Percentiles rank a stretch among this genome's conserved stretches.
phyloP scores from a whole-genome alignment of 2,888 invertebrate genomes.

The Automeris io region DNA sequence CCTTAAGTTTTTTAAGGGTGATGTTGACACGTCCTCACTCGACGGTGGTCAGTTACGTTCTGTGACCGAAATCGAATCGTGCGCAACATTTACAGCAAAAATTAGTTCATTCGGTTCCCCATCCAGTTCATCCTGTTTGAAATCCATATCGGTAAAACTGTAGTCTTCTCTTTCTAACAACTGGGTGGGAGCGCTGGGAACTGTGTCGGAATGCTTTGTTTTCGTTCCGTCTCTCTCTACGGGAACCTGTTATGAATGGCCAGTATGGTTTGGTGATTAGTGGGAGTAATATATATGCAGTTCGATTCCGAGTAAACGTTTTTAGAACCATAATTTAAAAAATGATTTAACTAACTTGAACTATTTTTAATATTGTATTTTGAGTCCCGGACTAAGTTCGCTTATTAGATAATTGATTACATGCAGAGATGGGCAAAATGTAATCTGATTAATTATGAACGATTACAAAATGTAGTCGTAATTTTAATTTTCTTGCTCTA shows the following conservation, averaged over 20 bases:
- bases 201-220: conserved; percentile 75
- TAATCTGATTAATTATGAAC: too few relatives aligned
- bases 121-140: conserved; percentile 44
- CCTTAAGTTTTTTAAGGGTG: not conserved
- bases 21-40: conserved; percentile 30
- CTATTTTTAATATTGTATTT: too few relatives aligned
- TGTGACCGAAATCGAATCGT: conserved; percentile 35
- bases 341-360: too few relatives aligned
- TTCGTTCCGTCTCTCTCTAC: conserved; percentile 63
- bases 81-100: conserved; percentile 48
- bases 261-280: conserved; percentile 31
- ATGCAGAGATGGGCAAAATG: too few relatives aligned
- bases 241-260: conserved; percentile 60
- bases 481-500: too few relatives aligned
- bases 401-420: too few relatives aligned
- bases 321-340: too few relatives aligned
- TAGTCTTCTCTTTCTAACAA: conserved; percentile 35
- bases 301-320: conserved; percentile 37
- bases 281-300: conserved; percentile 14
- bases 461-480: too few relatives aligned
- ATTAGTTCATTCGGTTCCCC: conserved; percentile 41
- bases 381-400: too few relatives aligned
- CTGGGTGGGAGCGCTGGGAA: conserved; percentile 49
- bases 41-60: conserved; percentile 31
- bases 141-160: conserved; percentile 27